Conservation (phyloP, 2,797 vertebrate species). For the Mus spretus region DNA sequence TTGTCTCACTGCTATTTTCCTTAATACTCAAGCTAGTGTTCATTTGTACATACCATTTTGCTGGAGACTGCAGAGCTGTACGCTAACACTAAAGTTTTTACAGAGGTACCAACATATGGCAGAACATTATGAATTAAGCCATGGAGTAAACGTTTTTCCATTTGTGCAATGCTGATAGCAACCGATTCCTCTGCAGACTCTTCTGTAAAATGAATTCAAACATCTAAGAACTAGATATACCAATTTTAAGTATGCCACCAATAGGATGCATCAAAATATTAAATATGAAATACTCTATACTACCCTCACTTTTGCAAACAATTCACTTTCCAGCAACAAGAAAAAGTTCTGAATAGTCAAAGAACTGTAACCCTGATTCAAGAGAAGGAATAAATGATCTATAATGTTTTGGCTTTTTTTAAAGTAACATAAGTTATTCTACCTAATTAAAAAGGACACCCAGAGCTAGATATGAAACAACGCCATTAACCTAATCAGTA, state of each 20-base stretch:
- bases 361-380: slow-evolving; percentile 22
- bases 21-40: slow-evolving; percentile 58
- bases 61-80: slow-evolving; percentile 97
- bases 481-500: slow-evolving; percentile 11
- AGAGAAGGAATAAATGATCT: slow-evolving; percentile 58
- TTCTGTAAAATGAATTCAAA: slow-evolving; percentile 89
- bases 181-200: slow-evolving; percentile 90
- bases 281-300: slow-evolving; percentile 58
- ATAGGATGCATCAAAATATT: slow-evolving; percentile 50
- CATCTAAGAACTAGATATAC: slow-evolving; percentile 69
- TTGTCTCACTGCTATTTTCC: slow-evolving; percentile 6
- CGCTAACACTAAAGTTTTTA: slow-evolving; percentile 95
- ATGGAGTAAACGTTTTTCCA: slow-evolving; percentile 96
- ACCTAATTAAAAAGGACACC: slow-evolving; percentile 33
- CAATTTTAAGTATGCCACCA: slow-evolving; percentile 57
- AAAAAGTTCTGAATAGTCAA: slow-evolving; percentile 42
- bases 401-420: not conserved
- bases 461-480: not conserved
- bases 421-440: slow-evolving; percentile 4
- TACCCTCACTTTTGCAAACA: slow-evolving; percentile 43
- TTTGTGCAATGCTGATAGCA: slow-evolving; percentile 93
- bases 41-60: slow-evolving; percentile 94
- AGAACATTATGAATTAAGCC: slow-evolving; percentile 96
- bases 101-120: slow-evolving; percentile 93
- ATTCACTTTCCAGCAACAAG: slow-evolving; percentile 27